These are phyloP conservation scores for Pseudococcus longispinus DNA, from an alignment of 2,888 invertebrate genomes.

Conservation along the genomic window DNA sequence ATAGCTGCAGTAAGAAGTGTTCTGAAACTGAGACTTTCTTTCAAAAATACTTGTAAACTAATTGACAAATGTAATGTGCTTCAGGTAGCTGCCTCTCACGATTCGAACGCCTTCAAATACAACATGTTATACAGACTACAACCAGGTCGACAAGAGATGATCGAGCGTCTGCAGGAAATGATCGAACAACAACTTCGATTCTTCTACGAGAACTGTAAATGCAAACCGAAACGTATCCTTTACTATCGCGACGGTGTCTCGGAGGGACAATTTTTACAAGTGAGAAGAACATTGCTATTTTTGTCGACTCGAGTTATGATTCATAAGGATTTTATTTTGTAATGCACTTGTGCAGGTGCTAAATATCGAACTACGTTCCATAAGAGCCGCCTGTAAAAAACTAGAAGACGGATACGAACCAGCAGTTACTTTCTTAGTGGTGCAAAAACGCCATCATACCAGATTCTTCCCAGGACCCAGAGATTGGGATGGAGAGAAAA, in stretches of 20 bases:
- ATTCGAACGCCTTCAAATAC: conserved; percentile 72
- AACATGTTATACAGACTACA: conserved; percentile 82
- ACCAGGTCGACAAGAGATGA: conserved; percentile 76
- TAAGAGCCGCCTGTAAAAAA: conserved; percentile 73
- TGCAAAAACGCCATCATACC: conserved; percentile 96
- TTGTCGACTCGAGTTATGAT: not conserved
- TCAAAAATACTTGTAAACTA: too few relatives aligned
- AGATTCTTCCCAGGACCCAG: conserved; percentile 68
- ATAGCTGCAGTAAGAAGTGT: conserved; percentile 67
- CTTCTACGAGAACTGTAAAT: conserved; percentile 66
- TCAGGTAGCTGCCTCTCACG: conserved; percentile 78
- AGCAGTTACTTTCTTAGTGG: conserved; percentile 87
- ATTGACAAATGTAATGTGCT: not conserved
- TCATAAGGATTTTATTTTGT: not conserved
- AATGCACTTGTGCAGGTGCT: conserved; percentile 67
- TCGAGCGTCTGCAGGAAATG: conserved; percentile 75
- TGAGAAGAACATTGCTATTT: not conserved
- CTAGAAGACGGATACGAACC: conserved; percentile 70
- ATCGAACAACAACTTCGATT: conserved; percentile 71
- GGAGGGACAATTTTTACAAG: conserved; percentile 80
- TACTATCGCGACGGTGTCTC: conserved; percentile 85
- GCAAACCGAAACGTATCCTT: conserved; percentile 70
- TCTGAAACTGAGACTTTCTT: too few relatives aligned
- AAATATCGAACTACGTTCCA: conserved; percentile 72
- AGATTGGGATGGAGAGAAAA: conserved; percentile 61